Base-by-base conservation (phyloP, 1,140 invertebrate genomes). In the Drosophila takahashii region DNA sequence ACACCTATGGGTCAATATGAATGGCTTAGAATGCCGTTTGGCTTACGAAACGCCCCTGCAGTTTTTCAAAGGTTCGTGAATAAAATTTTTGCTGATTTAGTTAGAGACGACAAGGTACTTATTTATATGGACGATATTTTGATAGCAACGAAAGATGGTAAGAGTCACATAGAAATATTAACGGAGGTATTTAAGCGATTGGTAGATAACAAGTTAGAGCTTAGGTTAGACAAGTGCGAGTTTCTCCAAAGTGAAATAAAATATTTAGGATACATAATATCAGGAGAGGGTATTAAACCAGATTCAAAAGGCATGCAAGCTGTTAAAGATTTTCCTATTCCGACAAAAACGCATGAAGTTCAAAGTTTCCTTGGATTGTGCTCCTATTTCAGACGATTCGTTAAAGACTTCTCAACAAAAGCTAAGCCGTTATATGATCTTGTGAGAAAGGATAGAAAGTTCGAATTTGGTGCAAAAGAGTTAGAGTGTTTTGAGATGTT, bases 71-170 rank as follows among this genome's bases (percentile, higher is more conserved):
- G 51, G 26, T 39, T 51, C 10, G 27, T 64, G 7, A 47, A 64
- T 29, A 57, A 18, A 22, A 54, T 60, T 51, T 52, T 67, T 10
- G 11, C n/a, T 13, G 54, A 69, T 29, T 36, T 60, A 6, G 22
- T 41, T 18, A 47, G 32, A 39, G 52, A 57, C 1, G 18, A 45
- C 0, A 65, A 57, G 15, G 44, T 56, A 47, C 15, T 60, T 32
- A 22, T 62, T 18, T 65, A 56, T 18, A 42, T 65, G 42, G 42
- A 56, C 10, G 52, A 48, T 16, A 56, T 65, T 13, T 37, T 57
- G 15, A 41, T 50, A 6, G 44, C 34, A 15, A 65, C n/a, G 11
- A 39, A 48, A 16, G 26, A 60, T 60, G 47, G 10, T 15, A 18
- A 37, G 11, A 56, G 45, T 26, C 62, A 66, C 26, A 41, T 66